These are phyloP conservation scores for Sycophila sp. DNA, from an alignment of 1,140 invertebrate genomes.

Conservation along the genomic window DNA sequence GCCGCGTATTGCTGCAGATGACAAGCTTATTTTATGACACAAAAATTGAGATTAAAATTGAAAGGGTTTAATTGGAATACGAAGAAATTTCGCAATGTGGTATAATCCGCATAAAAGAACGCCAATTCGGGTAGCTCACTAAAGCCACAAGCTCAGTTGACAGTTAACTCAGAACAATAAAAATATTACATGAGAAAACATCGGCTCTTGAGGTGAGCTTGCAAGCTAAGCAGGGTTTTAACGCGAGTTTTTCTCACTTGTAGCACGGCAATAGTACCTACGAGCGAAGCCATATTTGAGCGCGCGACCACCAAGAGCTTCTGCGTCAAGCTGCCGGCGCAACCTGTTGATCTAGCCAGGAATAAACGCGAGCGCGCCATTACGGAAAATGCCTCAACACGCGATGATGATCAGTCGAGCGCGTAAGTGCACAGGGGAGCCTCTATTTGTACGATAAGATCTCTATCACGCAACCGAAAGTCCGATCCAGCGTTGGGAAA, in stretches of 20 bases:
- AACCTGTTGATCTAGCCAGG: conserved; percentile 54
- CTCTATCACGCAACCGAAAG: too few relatives aligned
- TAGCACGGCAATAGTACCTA: too few relatives aligned
- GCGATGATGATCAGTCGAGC: not conserved
- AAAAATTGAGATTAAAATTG: too few relatives aligned
- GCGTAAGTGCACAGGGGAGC: not conserved
- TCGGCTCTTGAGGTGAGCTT: not conserved
- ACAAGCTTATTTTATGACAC: too few relatives aligned
- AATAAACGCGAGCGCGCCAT: conserved; percentile 45
- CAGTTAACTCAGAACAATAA: not conserved
- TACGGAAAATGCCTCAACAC: conserved; percentile 45
- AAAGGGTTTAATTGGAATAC: too few relatives aligned
- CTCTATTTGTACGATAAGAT: too few relatives aligned
- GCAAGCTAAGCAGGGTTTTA: not conserved
- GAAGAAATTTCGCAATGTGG: too few relatives aligned
- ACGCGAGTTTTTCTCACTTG: not conserved
- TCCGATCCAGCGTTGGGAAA: too few relatives aligned
- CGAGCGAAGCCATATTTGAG: not conserved
- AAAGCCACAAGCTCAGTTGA: not conserved
- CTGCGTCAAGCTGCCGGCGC: conserved; percentile 25
- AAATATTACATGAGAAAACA: not conserved
- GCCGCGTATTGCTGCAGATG: too few relatives aligned
- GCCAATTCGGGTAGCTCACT: too few relatives aligned
- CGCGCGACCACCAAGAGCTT: not conserved
- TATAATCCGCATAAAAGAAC: too few relatives aligned